Percentiles rank a stretch among this genome's conserved stretches.
These are phyloP conservation scores for Trilocha varians DNA, from an alignment of 2,888 invertebrate genomes.

Conservation along the genomic window DNA sequence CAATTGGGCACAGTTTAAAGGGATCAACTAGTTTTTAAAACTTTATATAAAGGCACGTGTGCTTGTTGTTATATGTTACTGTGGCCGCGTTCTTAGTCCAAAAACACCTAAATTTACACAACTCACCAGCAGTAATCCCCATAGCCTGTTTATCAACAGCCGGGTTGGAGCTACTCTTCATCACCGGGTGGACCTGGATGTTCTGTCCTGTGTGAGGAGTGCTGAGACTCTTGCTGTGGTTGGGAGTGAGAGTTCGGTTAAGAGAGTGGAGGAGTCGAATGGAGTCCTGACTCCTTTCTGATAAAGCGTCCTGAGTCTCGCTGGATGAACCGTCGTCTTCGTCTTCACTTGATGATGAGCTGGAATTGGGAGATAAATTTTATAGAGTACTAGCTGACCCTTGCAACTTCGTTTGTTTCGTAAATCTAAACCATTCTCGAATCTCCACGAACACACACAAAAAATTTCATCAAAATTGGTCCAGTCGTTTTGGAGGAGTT, in stretches of 20 bases:
- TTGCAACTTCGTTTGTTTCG: no score
- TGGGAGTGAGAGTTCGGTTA: conserved; percentile 44
- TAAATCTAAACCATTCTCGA: no score
- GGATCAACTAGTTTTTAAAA: no score
- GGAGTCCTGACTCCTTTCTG: conserved; percentile 51
- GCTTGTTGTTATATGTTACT: no score
- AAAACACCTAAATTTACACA: not conserved
- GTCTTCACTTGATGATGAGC: conserved; percentile 81
- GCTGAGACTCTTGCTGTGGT: conserved; percentile 59
- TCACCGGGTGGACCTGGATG: conserved; percentile 58
- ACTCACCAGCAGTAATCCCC: conserved; percentile 59
- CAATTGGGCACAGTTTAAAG: no score
- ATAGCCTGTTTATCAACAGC: conserved; percentile 68
- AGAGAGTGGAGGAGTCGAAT: conserved; percentile 34
- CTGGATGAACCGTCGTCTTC: conserved; percentile 73
- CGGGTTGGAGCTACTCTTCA: conserved; percentile 66
- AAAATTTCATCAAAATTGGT: no score
- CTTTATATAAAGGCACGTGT: no score
- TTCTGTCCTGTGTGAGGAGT: conserved; percentile 58
- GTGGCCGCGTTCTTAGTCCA: no score
- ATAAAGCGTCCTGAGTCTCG: conserved; percentile 58
- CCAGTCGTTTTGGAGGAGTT: no score
- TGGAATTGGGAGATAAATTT: conserved; percentile 50
- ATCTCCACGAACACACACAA: no score
- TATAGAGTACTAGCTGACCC: no score